Base-by-base conservation (phyloP, 2,797 vertebrate species). In the Helicolenus hilgendorfi region DNA sequence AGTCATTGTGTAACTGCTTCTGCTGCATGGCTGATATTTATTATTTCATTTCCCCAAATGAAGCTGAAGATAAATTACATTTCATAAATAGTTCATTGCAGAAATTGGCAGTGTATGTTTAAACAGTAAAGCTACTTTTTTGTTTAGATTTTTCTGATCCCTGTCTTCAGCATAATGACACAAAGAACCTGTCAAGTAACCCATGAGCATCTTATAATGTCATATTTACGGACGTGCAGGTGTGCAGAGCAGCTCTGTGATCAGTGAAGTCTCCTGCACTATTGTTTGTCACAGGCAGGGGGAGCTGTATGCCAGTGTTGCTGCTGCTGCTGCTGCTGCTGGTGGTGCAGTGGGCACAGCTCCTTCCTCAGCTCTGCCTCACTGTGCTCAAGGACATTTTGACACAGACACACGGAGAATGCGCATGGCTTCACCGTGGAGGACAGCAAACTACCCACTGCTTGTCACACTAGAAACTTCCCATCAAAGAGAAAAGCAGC, bases 341-440 rank as follows among this genome's bases (percentile, higher is more conserved):
- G 45, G 3, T 49, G 45, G 15, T 53, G 49, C 89, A 91, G 90
- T 83, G 76, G 70, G 87, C 85, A 84, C 78, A 83, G 89, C 89
- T 94, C 60, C 69, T 67, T 78, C 71, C 76, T 91, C 81, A 79
- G 89, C 81, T 84, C 77, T 84, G 79, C 79, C 81, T 92, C 67
- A 59, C 86, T 84, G 79, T 92, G 92, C 91, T 96, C 93, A 96
- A 96, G 95, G 96, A 94, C 95, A 93, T 94, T 93, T 87, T 85
- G 85, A 93, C 83, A 89, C 73, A 89, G 68, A 87, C 68, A 45
- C 72, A 88, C 3, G n/a, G 72, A 79, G 71, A 89, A 74, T 69
- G 77, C 4, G 38, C 77, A 75, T 31, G 71, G 59, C 27, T 89
- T 76, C 72, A 41, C 67, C 24, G 76, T 70, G 77, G 85, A 88